Evolutionary conservation across 2,797 vertebrate species (phyloP), one percentile per base, ranked within the genome.

Genomic region (Sebastolobus altivelis): DNA sequence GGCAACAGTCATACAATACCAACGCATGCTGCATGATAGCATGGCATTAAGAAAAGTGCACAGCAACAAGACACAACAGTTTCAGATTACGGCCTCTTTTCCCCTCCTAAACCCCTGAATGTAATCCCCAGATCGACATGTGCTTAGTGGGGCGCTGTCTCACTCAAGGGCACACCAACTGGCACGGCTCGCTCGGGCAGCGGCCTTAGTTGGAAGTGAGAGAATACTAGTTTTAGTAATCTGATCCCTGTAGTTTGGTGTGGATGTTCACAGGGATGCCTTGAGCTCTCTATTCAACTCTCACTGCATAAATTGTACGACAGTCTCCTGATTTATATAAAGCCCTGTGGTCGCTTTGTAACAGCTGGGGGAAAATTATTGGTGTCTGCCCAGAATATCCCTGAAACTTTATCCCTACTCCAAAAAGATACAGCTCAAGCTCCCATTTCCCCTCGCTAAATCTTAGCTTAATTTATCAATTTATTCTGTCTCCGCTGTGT

Each of bases 1-100:
- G 89, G 90, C 85, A 75, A 78, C 89, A 55, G 92, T 90, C 92
- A 90, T 87, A 92, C 85, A 93, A 93, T 83, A 92, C 89, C 77
- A 62, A 82, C n/a, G 75, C 87, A 86, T 62, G 72, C 89, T 83
- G 86, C 87, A 90, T 78, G 90, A 91, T 89, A 86, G 87, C 88
- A 61, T 82, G 86, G 90, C 87, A 90, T 91, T 93, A 91, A 93
- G 87, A 89, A 93, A 93, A 92, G 90, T 90, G 91, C 92, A 92
- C 92, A 71, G 94, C 93, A 95, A 95, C 92, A 94, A 94, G 93
- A 94, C 94, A 94, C 90, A 95, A 95, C 94, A 94, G 95, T 94
- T 92, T 95, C 93, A 85, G 84, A 93, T 95, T 94, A 95, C 95
- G 65, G 88, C 88, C 91, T 93, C 88, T 90, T 93, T 94, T 91